Evolutionary conservation across 2,113 vertebrate genomes (phyloP), one percentile per base, ranked within the genome.

Genomic region (Polyodon spathula): DNA sequence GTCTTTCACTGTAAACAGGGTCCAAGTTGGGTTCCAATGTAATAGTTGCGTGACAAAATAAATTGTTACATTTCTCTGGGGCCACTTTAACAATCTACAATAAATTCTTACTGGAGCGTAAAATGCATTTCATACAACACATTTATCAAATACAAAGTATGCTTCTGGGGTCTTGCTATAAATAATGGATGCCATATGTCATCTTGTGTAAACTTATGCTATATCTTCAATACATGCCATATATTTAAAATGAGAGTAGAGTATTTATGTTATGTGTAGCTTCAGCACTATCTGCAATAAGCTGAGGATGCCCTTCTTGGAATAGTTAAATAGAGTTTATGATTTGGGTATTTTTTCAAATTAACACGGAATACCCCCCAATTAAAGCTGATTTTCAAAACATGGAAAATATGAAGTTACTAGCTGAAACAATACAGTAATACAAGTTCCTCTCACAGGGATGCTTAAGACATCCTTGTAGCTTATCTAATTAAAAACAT

Each of bases 1-100:
- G 6, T 54, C 38, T 66, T 57, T 54, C 48, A 42, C 59, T 62
- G 54, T 16, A 27, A 56, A 61, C 42, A 52, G 48, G 40, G 38
- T 51, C 27, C 48, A 62, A 43, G 12, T 58, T 37, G 56, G 15
- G 9, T 52, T 61, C 48, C 38, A 58, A 27, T 46, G 37, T 42
- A 58, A 58, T 44, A 46, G 53, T 39, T 40, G 40, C 38, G 44
- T 61, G 37, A 68, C 54, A 61, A 64, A 57, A 54, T 57, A 58
- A 61, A 62, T 37, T 51, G 41, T 15, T 27, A 43, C 40, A 6
- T 48, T 61, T 64, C 53, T 63, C 55, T 53, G 40, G 62, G 60
- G 48, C 7, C 56, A 37, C 14, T 54, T 43, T 10, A 64, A 54
- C 12, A 42, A 53, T 41, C 46, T 42, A 15, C 51, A 52, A 59